Conservation (phyloP, 2,888 invertebrate species). For the Netelia virgata region DNA sequence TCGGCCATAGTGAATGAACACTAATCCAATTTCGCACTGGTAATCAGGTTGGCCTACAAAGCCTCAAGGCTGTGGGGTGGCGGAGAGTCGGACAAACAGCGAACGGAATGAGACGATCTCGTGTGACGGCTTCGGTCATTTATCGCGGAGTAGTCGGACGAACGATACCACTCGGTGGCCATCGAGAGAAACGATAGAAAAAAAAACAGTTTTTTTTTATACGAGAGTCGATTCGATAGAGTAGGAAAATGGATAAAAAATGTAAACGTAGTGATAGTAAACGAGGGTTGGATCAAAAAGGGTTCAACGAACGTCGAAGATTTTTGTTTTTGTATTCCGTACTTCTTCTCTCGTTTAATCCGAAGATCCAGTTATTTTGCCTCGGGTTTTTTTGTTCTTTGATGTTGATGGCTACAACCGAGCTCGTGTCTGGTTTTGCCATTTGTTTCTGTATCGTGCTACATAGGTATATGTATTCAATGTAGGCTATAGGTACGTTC, state of each 20-base stretch:
- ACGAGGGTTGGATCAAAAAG: no score
- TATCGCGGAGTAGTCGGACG: neutral
- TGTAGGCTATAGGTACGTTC: neutral
- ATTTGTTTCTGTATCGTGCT: neutral
- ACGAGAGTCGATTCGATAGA: no score
- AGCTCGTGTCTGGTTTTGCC: neutral
- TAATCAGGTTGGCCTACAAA: slow-evolving; percentile 61
- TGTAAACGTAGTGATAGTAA: no score
- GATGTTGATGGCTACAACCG: neutral
- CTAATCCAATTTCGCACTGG: slow-evolving; percentile 50
- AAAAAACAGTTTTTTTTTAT: neutral
- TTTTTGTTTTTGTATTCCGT: no score
- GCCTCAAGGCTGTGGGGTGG: slow-evolving; percentile 36
- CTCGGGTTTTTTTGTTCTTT: no score
- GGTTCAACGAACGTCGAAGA: no score
- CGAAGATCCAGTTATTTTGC: no score
- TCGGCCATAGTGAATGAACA: slow-evolving; percentile 27
- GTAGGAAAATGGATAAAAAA: no score
- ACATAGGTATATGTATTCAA: neutral
- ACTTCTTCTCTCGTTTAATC: no score
- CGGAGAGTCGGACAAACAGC: slow-evolving; percentile 2
- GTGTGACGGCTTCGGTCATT: slow-evolving; percentile 19
- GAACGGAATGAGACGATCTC: slow-evolving; percentile 20
- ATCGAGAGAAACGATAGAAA: neutral
- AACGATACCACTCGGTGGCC: neutral